These are phyloP conservation scores for Achroia grisella DNA, from an alignment of 1,140 invertebrate genomes.

Conservation along the genomic window DNA sequence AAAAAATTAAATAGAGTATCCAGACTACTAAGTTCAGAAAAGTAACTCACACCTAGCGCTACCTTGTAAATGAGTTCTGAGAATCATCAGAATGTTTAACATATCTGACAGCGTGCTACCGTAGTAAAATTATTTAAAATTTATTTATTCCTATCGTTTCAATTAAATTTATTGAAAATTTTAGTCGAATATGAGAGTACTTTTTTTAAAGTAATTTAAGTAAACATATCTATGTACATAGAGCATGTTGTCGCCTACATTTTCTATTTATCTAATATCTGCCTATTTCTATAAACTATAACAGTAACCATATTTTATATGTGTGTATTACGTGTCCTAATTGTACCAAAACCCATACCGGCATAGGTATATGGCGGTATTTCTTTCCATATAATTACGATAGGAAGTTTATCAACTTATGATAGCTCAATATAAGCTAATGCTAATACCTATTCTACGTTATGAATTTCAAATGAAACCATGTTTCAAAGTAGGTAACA, in stretches of 20 bases:
- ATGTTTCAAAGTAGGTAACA: neutral
- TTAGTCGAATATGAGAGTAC: neutral
- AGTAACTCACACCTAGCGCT: neutral
- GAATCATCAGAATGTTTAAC: too few relatives aligned
- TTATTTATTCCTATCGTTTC: constrained; percentile 1
- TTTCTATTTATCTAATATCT: constrained; percentile 19
- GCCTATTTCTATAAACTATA: constrained; percentile 22
- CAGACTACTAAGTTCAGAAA: neutral
- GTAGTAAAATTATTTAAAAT: neutral
- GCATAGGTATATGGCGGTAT: constrained; percentile 13
- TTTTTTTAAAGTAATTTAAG: constrained; percentile 5
- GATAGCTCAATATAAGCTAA: constrained; percentile 1
- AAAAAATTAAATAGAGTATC: neutral
- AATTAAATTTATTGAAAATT: neutral
- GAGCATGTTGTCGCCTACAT: neutral
- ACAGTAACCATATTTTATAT: constrained; percentile 19
- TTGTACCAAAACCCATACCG: constrained; percentile 15
- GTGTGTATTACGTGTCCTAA: constrained; percentile 6
- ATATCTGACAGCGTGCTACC: constrained; percentile 8
- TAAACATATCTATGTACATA: constrained; percentile 28
- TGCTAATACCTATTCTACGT: constrained; percentile 2
- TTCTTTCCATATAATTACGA: too few relatives aligned
- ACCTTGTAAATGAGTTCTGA: neutral
- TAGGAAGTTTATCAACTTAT: neutral
- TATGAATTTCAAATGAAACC: constrained; percentile 2